Evolutionary conservation across 2,888 invertebrate genomes (phyloP).

Genomic region (Lacanobia oleracea): DNA sequence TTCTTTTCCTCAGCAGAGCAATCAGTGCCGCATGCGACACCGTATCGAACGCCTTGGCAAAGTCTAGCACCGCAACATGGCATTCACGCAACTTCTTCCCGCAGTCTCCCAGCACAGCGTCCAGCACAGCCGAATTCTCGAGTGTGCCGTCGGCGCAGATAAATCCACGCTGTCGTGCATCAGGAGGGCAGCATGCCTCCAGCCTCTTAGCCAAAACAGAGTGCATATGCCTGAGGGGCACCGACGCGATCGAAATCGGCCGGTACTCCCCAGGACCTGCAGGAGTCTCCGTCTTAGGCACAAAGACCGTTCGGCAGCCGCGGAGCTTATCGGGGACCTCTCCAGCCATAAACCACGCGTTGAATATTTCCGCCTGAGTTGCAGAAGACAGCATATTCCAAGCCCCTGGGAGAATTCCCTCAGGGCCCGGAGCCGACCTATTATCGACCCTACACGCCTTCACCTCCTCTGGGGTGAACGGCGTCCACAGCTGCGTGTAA

Average conservation of each 20-base stretch:
- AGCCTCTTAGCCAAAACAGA: slow-evolving; percentile 9
- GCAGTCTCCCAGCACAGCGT: slow-evolving; percentile 63
- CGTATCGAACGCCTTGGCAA: slow-evolving; percentile 81
- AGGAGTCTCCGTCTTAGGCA: slow-evolving; percentile 44
- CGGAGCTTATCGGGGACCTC: slow-evolving; percentile 26
- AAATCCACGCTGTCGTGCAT: slow-evolving; percentile 65
- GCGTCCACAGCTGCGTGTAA: slow-evolving; percentile 23
- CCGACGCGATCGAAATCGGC: slow-evolving; percentile 58
- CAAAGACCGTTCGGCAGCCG: slow-evolving; percentile 35
- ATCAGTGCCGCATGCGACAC: slow-evolving; percentile 65
- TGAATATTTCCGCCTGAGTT: slow-evolving; percentile 47
- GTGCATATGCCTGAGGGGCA: slow-evolving; percentile 63
- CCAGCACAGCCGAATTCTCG: slow-evolving; percentile 71
- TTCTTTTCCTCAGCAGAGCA: slow-evolving; percentile 69
- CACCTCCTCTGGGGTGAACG: slow-evolving; percentile 32
- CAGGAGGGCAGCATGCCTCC: slow-evolving; percentile 54
- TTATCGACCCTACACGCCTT: slow-evolving; percentile 17
- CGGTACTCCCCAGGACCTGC: slow-evolving; percentile 63
- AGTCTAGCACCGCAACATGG: slow-evolving; percentile 78
- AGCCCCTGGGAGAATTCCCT: slow-evolving; percentile 25
- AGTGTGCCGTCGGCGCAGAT: slow-evolving; percentile 73
- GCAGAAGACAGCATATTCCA: slow-evolving; percentile 22
- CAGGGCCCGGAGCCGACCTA: slow-evolving; percentile 28
- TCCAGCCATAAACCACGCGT: slow-evolving; percentile 22
- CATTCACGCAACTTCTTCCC: slow-evolving; percentile 61